phyloP scores from a whole-genome alignment of 2,113 vertebrate genomes.

The Vulpes ferrilata region DNA sequence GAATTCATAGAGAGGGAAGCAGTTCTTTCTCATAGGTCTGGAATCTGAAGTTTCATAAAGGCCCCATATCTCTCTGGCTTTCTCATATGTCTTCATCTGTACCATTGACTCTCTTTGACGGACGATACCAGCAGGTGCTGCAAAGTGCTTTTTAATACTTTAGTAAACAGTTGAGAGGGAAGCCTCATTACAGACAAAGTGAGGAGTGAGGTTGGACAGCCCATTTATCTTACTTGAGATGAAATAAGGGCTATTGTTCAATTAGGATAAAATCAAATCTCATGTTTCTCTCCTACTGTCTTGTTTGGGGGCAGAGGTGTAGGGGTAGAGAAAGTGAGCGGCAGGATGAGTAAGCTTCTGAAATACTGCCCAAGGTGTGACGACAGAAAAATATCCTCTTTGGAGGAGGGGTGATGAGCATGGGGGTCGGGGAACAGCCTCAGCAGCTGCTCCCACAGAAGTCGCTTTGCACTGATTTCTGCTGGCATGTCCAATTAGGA shows the following conservation, averaged over 20 bases:
- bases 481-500: background rate
- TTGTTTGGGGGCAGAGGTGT: conserved; percentile 56
- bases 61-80: conserved; percentile 48
- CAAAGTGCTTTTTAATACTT: conserved; percentile 83
- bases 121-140: conserved; percentile 66
- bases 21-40: conserved; percentile 50
- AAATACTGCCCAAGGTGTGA: conserved; percentile 64
- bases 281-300: conserved; percentile 76
- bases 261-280: conserved; percentile 75
- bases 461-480: background rate
- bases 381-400: background rate
- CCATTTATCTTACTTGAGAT: conserved; percentile 80
- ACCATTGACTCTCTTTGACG: conserved; percentile 74
- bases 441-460: conserved; percentile 45
- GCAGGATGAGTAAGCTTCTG: conserved; percentile 63
- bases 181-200: conserved; percentile 79
- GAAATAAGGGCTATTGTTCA: conserved; percentile 77
- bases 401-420: background rate
- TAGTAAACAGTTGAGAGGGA: conserved; percentile 79
- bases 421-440: background rate
- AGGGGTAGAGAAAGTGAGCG: background rate
- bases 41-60: conserved; percentile 74
- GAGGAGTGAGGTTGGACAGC: conserved; percentile 74
- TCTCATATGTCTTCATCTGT: conserved; percentile 78
- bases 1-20: conserved; percentile 16